These are phyloP conservation scores for Mallotus villosus DNA, from an alignment of 2,797 vertebrate genomes.

Conservation along the genomic window DNA sequence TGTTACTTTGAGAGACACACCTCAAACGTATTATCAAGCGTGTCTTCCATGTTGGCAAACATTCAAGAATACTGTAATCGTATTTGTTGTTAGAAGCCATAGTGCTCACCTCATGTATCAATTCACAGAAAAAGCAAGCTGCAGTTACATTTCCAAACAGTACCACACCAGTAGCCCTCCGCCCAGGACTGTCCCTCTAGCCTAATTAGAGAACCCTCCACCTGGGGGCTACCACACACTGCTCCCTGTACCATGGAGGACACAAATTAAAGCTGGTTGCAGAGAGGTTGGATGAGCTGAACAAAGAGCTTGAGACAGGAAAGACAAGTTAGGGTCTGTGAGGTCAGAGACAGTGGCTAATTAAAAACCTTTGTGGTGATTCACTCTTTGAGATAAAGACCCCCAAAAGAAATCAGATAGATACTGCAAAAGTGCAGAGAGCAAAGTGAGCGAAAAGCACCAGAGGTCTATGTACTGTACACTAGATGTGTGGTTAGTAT, in stretches of 20 bases:
- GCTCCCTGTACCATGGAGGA: background rate
- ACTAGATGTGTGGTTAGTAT: constrained; percentile 16
- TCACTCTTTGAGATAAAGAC: background rate
- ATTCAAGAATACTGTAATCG: no score
- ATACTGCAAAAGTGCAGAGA: constrained; percentile 4
- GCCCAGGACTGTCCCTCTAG: background rate
- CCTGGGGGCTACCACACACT: constrained; percentile 13
- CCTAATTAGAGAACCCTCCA: constrained; percentile 3
- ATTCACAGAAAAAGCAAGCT: no score
- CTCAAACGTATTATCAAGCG: no score
- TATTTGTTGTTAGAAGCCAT: no score
- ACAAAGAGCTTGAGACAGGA: background rate
- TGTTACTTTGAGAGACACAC: no score
- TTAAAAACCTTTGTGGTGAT: background rate
- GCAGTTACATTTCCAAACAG: background rate
- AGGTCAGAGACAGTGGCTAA: constrained; percentile 3
- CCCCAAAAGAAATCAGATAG: background rate
- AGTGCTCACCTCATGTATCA: no score
- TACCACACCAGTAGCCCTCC: background rate
- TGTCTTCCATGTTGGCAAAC: no score
- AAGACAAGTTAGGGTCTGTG: background rate
- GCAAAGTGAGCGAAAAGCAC: constrained; percentile 24
- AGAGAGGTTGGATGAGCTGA: background rate
- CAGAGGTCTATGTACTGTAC: constrained; percentile 1
- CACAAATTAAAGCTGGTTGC: background rate